Percentiles rank a stretch among this genome's conserved stretches.
Evolutionary conservation across 2,113 vertebrate genomes (phyloP).

Genomic region (Otolemur garnettii): DNA sequence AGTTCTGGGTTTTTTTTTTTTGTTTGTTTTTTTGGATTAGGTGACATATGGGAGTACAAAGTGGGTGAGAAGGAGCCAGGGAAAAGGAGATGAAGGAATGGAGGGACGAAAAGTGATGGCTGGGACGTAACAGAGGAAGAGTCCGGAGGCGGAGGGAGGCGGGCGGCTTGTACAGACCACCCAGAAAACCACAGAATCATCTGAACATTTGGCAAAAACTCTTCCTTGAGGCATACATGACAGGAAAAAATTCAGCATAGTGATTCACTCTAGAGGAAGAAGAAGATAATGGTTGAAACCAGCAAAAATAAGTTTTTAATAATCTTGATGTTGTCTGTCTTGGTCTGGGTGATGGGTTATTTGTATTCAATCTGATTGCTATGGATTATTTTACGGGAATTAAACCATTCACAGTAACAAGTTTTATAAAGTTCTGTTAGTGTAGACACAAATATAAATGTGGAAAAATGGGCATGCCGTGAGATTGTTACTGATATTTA

Average conservation of each 20-base stretch:
- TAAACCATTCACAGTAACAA: neutral
- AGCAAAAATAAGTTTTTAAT: neutral
- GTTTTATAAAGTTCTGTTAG: neutral
- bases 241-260: neutral
- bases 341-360: accelerated
- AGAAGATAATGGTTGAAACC: neutral
- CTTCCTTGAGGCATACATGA: neutral
- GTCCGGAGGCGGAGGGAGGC: accelerated
- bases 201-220: neutral
- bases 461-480: neutral
- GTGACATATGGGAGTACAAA: neutral
- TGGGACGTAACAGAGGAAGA: neutral
- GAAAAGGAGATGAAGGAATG: neutral
- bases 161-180: accelerated
- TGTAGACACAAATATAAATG: neutral
- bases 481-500: neutral
- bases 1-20: neutral
- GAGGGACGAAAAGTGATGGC: accelerated
- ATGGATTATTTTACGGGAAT: accelerated
- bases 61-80: neutral
- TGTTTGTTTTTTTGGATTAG: neutral
- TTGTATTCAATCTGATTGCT: accelerated
- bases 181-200: accelerated
- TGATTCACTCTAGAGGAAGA: neutral
- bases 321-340: neutral